phyloP scores from a whole-genome alignment of 2,888 invertebrate genomes.

The Melanotus villosus region DNA sequence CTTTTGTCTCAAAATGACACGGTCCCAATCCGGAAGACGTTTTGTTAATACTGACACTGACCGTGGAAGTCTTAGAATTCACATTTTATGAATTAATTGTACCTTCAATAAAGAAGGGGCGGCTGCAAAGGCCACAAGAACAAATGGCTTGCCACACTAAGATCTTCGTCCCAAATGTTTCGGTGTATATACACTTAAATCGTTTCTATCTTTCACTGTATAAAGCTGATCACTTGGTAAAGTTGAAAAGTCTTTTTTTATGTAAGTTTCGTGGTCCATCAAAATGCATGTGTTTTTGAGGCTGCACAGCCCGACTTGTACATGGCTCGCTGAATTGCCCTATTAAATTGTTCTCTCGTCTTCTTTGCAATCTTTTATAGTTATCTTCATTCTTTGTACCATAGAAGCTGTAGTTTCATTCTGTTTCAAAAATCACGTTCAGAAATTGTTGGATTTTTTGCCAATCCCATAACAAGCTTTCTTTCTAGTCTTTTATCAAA shows the following conservation, averaged over 20 bases:
- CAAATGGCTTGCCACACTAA: not conserved
- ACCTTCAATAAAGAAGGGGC: not conserved
- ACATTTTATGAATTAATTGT: not conserved
- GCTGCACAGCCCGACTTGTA: not conserved
- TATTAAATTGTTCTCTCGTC: constrained; percentile 8
- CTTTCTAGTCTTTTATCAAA: too few relatives aligned
- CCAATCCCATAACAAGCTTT: too few relatives aligned
- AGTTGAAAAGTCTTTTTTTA: not conserved
- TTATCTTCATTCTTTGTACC: not conserved
- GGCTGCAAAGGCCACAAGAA: not conserved
- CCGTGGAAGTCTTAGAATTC: too few relatives aligned
- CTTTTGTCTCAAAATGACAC: too few relatives aligned
- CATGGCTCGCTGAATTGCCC: not conserved
- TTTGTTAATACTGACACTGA: too few relatives aligned
- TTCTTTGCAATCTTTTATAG: constrained; percentile 4
- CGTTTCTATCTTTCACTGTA: constrained; percentile 1
- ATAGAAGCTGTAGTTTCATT: too few relatives aligned
- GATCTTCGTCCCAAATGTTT: not conserved
- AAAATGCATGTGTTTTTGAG: not conserved
- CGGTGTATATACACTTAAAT: not conserved
- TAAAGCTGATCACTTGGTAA: not conserved
- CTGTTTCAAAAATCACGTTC: too few relatives aligned
- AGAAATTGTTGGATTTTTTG: too few relatives aligned
- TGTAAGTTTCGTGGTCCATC: not conserved
- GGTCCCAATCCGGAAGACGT: too few relatives aligned